Percentiles rank a stretch among this genome's conserved stretches.
These are phyloP conservation scores for Zele albiditarsus DNA, from an alignment of 2,888 invertebrate species.

Conservation along the genomic window DNA sequence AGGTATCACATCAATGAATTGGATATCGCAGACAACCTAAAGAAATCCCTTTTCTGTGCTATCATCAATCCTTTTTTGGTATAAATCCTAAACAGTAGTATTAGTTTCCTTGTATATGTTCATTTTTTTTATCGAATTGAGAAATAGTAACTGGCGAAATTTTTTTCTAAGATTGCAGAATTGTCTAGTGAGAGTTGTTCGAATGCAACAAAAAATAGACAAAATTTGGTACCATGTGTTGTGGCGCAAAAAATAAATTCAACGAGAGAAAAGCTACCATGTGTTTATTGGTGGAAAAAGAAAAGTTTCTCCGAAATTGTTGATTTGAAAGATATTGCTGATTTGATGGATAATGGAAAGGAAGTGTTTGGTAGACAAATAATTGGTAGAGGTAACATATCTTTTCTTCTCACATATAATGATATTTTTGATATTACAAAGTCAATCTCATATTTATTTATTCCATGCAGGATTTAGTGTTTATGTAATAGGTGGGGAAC, in stretches of 20 bases:
- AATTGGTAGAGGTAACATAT: constrained; percentile 55
- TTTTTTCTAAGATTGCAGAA: constrained; percentile 39
- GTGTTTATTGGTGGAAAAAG: constrained; percentile 57
- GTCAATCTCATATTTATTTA: neutral
- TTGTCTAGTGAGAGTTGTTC: constrained; percentile 6
- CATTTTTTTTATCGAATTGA: neutral
- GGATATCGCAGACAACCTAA: constrained; percentile 20
- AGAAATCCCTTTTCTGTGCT: constrained; percentile 12
- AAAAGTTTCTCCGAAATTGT: constrained; percentile 47
- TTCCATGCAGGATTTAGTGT: constrained; percentile 58
- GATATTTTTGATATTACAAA: constrained; percentile 19
- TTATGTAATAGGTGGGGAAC: constrained; percentile 63
- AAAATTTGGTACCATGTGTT: constrained; percentile 47
- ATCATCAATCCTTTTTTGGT: constrained; percentile 21
- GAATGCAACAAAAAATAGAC: constrained; percentile 26
- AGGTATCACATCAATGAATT: constrained; percentile 39
- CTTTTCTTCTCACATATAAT: neutral
- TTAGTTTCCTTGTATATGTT: neutral
- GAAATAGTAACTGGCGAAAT: neutral
- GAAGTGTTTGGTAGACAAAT: constrained; percentile 59
- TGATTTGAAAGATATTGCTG: constrained; percentile 45
- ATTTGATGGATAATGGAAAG: constrained; percentile 47
- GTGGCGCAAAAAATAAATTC: constrained; percentile 37
- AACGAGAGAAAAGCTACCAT: constrained; percentile 29
- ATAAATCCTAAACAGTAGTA: constrained; percentile 23